phyloP scores from a whole-genome alignment of 1,140 invertebrate species.

The Bombus confusus region DNA sequence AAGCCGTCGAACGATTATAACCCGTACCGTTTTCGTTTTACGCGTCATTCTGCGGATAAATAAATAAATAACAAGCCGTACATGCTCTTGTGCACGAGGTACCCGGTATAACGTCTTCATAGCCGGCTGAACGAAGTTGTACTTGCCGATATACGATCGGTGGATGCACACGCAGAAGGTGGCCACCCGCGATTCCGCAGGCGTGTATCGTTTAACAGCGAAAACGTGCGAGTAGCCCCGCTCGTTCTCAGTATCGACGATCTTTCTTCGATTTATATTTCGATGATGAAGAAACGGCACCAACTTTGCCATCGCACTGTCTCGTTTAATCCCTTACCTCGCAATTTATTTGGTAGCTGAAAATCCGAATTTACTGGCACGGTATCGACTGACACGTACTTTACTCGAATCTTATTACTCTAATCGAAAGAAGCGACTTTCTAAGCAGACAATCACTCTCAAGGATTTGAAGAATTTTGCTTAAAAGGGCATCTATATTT shows the following conservation, averaged over 20 bases:
- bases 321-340: background rate
- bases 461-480: background rate
- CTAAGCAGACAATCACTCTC: background rate
- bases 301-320: background rate
- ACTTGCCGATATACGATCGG: constrained; percentile 80
- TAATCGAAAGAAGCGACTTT: background rate
- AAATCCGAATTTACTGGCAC: too few species aligned
- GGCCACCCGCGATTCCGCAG: constrained; percentile 79
- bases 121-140: constrained; percentile 75
- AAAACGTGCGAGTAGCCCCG: constrained; percentile 32
- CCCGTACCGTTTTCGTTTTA: background rate
- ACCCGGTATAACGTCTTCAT: constrained; percentile 78
- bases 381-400: background rate
- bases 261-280: constrained; percentile 19
- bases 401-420: too few species aligned
- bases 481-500: too few species aligned
- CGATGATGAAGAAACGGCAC: background rate
- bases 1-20: background rate
- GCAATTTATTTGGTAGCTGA: too few species aligned
- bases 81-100: constrained; percentile 47
- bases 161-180: constrained; percentile 72
- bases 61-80: constrained; percentile 37
- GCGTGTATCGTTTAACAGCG: constrained; percentile 70
- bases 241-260: constrained; percentile 13
- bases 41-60: constrained; percentile 25